These are phyloP conservation scores for Nycticryphes semicollaris DNA, from an alignment of 2,113 vertebrate species.

Conservation along the genomic window DNA sequence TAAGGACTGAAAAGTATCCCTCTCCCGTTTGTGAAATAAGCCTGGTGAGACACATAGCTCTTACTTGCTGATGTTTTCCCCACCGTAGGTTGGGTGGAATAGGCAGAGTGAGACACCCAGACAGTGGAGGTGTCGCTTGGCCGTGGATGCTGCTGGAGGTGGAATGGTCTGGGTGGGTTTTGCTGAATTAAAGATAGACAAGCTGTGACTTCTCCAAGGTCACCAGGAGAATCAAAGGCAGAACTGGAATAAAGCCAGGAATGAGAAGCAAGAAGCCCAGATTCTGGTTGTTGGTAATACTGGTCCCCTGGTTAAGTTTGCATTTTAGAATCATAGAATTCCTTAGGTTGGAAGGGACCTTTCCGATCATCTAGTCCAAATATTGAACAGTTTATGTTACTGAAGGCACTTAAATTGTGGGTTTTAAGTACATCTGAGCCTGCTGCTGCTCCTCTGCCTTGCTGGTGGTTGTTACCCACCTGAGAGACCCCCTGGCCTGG, in stretches of 20 bases:
- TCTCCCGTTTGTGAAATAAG: fast-evolving
- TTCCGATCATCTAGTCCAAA: no score
- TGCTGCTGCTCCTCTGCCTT: neutral
- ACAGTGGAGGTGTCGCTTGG: neutral
- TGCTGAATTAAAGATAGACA: no score
- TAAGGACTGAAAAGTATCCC: neutral
- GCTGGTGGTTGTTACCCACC: neutral
- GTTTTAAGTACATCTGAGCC: neutral
- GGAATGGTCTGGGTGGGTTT: neutral
- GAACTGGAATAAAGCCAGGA: neutral
- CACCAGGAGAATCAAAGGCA: neutral
- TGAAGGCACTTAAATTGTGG: neutral
- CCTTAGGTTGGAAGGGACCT: no score
- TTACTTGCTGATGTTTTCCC: neutral
- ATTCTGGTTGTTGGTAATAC: no score
- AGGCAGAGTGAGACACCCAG: neutral
- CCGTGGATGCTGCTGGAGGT: fast-evolving
- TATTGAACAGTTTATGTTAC: neutral
- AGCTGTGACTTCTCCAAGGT: neutral
- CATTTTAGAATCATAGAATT: no score
- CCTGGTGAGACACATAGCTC: neutral
- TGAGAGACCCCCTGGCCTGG: neutral
- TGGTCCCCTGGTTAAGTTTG: neutral
- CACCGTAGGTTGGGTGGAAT: fast-evolving
- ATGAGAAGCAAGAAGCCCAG: neutral